phyloP scores from a whole-genome alignment of 2,113 vertebrate genomes.

The Cochlearius cochlearius region DNA sequence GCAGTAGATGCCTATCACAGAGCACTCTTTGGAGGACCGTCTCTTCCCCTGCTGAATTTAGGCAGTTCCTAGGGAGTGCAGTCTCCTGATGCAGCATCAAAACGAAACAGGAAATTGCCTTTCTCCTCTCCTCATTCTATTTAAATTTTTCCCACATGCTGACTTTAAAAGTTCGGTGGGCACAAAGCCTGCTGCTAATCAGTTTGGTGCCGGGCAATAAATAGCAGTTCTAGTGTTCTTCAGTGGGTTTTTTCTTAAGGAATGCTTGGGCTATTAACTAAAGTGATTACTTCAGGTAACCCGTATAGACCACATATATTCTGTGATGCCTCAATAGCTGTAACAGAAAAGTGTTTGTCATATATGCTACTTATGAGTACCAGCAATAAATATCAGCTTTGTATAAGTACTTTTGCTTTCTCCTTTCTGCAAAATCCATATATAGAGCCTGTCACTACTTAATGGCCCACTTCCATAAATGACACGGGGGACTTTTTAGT shows the following conservation, averaged over 20 bases:
- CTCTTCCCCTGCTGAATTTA: background rate
- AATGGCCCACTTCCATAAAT: background rate
- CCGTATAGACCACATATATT: background rate
- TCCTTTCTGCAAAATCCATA: background rate
- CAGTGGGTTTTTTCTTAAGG: background rate
- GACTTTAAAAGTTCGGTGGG: background rate
- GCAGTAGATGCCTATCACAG: background rate
- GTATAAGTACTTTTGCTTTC: background rate
- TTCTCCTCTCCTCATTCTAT: background rate
- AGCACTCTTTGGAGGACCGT: background rate
- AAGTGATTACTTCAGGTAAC: background rate
- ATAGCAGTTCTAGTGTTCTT: background rate
- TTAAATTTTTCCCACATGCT: background rate
- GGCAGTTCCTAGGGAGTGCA: background rate
- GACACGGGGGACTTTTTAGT: background rate
- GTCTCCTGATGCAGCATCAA: background rate
- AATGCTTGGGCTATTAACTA: background rate
- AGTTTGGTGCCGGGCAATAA: background rate
- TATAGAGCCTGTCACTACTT: background rate
- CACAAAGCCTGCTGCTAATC: background rate
- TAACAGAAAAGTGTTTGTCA: background rate
- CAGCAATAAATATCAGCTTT: background rate
- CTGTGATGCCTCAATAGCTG: background rate
- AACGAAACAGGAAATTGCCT: accelerated
- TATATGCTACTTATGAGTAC: background rate